Percentiles rank a stretch among this genome's conserved stretches.
Conservation (phyloP, 2,113 vertebrate species). For the Saguinus imperator region DNA sequence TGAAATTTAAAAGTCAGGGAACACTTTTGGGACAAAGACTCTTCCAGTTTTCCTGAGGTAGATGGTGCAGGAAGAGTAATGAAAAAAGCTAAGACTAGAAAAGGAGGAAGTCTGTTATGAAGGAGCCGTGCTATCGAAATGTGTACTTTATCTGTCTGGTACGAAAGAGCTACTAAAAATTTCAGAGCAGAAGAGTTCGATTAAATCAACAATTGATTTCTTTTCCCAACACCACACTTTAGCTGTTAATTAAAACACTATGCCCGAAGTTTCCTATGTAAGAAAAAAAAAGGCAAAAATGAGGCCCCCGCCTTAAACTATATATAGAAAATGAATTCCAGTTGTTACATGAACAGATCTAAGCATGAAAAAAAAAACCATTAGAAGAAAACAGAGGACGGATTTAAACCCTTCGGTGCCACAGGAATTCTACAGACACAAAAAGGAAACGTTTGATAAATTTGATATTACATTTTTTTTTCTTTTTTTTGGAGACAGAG, state of each 20-base stretch:
- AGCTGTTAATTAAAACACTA: not conserved
- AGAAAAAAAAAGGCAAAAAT: not conserved
- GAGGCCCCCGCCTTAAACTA: not conserved
- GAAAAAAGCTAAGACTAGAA: not conserved
- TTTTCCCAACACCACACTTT: not conserved
- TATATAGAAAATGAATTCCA: not conserved
- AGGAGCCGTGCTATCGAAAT: not conserved
- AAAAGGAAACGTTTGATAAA: not conserved
- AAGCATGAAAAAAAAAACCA: not conserved
- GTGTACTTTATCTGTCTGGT: no score
- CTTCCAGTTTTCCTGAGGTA: not conserved
- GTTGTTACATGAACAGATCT: not conserved
- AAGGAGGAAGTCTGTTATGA: not conserved
- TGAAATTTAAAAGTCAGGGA: not conserved
- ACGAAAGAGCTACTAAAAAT: not conserved
- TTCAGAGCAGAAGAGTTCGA: not conserved
- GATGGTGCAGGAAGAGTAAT: not conserved
- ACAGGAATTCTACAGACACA: not conserved
- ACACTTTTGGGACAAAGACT: not conserved
- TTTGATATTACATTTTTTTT: not conserved
- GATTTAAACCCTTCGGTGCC: not conserved
- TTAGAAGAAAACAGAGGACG: not conserved
- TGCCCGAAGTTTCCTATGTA: not conserved
- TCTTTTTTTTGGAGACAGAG: no score
- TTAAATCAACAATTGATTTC: no score